A percentile compares a stretch with the other conserved stretches of the same genome.
phyloP scores from a whole-genome alignment of 2,113 vertebrate species.

The Herpetotheres cachinnans region DNA sequence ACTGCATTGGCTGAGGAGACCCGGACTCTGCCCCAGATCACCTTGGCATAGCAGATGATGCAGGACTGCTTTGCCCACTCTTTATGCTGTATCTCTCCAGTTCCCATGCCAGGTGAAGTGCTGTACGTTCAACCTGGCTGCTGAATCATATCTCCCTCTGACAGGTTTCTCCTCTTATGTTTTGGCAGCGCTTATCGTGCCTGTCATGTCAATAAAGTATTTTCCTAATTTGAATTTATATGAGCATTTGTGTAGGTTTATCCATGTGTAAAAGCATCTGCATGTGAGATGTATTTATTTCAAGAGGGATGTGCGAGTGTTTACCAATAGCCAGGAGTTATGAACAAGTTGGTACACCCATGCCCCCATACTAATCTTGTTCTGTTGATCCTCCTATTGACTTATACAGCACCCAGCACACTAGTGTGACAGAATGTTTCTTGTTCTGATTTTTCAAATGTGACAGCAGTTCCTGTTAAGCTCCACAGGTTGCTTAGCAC shows the following conservation, averaged over 20 bases:
- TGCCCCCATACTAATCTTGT: background rate
- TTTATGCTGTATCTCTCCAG: background rate
- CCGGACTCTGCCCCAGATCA: background rate
- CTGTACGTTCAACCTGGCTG: background rate
- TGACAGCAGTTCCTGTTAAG: background rate
- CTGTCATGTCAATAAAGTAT: constrained; percentile 1
- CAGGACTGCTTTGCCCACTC: background rate
- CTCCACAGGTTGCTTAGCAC: background rate
- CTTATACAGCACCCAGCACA: background rate
- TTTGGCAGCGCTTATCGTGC: background rate
- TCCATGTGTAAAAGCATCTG: constrained; percentile 19
- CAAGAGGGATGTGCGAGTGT: background rate
- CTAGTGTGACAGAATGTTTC: background rate
- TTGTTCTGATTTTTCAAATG: background rate
- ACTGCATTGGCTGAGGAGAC: background rate
- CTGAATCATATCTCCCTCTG: background rate
- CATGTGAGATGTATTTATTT: background rate
- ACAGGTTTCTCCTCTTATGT: constrained; percentile 4
- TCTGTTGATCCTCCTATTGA: background rate
- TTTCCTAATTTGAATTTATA: constrained; percentile 20
- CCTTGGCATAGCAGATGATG: background rate
- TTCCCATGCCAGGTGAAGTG: background rate
- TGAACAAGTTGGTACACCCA: background rate
- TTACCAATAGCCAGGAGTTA: background rate
- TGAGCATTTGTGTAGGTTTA: background rate